Evolutionary conservation across 2,113 vertebrate genomes (phyloP).

Genomic region (Pachycephala philippinensis): DNA sequence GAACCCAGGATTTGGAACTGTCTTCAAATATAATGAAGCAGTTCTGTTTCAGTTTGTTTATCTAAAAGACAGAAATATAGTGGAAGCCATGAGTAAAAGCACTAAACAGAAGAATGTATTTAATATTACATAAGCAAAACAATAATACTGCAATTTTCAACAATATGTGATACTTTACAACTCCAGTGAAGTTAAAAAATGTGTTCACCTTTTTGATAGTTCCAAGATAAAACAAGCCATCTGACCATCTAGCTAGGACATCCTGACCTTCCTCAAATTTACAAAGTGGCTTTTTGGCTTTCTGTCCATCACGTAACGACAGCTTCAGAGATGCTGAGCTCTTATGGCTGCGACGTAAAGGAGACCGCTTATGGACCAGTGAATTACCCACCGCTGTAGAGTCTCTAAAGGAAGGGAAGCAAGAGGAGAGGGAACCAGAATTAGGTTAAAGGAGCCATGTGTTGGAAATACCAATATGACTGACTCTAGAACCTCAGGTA

Average conservation of each 20-base stretch:
- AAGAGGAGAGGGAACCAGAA: not conserved
- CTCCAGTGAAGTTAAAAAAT: not conserved
- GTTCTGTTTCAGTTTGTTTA: conserved; percentile 92
- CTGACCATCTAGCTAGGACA: conserved; percentile 98
- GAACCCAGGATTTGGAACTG: conserved; percentile 96
- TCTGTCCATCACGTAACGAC: conserved; percentile 85
- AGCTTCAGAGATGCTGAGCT: conserved; percentile 82
- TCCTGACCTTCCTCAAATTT: conserved; percentile 98
- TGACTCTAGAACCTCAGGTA: not conserved
- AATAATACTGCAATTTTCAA: not conserved
- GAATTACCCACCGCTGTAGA: conserved; percentile 89
- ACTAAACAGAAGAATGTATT: not conserved
- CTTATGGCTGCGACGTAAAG: conserved; percentile 82
- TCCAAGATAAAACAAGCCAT: conserved; percentile 98
- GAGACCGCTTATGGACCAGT: conserved; percentile 89
- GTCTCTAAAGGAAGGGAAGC: conserved; percentile 77
- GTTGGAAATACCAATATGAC: not conserved
- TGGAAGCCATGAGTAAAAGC: conserved; percentile 9
- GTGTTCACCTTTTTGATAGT: conserved; percentile 93
- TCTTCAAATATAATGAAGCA: conserved; percentile 99
- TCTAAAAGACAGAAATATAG: conserved; percentile 74
- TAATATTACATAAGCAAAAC: not conserved
- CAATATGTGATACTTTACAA: not conserved
- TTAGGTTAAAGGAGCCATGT: not conserved
- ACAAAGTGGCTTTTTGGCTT: conserved; percentile 82